phyloP scores from a whole-genome alignment of 2,888 invertebrate species.

The Tachina fera region DNA sequence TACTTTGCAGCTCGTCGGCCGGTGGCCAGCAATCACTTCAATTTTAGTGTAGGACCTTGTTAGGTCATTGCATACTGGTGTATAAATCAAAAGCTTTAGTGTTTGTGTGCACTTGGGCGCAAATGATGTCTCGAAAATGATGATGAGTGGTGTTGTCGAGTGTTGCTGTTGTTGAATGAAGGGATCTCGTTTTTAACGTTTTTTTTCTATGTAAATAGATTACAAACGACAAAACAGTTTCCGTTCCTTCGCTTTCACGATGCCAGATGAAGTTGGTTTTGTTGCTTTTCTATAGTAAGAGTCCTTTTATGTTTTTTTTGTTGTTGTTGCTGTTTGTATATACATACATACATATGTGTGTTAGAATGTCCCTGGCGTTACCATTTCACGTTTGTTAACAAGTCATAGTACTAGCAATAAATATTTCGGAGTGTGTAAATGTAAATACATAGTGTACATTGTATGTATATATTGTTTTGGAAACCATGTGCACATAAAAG shows the following conservation, averaged over 20 bases:
- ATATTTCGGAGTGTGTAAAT: conserved; percentile 21
- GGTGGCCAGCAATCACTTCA: background rate
- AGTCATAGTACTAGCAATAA: conserved; percentile 54
- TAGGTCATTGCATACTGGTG: background rate
- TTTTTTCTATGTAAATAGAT: conserved; percentile 79
- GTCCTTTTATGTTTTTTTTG: background rate
- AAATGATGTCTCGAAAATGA: conserved; percentile 68
- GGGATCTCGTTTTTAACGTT: conserved; percentile 53
- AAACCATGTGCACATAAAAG: conserved; percentile 62
- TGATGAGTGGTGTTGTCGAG: conserved; percentile 66
- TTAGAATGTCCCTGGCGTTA: conserved; percentile 68
- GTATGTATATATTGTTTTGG: conserved; percentile 46
- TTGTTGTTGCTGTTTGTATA: conserved; percentile 42
- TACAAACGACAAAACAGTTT: conserved; percentile 81
- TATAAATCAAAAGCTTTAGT: conserved; percentile 24
- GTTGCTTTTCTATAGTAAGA: conserved; percentile 57
- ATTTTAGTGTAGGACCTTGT: conserved; percentile 24
- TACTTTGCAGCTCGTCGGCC: too few species aligned
- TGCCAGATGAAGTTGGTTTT: conserved; percentile 44
- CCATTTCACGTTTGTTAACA: conserved; percentile 62
- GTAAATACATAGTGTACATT: background rate
- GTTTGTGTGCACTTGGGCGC: conserved; percentile 60
- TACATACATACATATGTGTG: background rate
- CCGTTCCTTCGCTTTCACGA: conserved; percentile 72
- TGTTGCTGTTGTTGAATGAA: conserved; percentile 73